These are phyloP conservation scores for Muscicapa adusta DNA, from an alignment of 2,113 vertebrate species.

Conservation along the genomic window DNA sequence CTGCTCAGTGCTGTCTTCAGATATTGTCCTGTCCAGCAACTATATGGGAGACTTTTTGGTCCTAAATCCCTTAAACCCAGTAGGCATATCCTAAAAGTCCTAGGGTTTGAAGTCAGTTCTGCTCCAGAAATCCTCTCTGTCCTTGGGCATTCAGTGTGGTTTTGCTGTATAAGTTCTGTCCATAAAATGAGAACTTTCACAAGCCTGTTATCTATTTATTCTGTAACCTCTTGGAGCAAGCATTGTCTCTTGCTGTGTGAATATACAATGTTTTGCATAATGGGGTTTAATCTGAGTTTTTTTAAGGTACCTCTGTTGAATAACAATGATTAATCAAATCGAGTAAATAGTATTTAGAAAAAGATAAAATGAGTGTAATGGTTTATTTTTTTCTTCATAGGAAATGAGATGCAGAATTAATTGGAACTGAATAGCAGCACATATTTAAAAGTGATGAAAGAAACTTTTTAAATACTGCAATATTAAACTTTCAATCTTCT, in stretches of 20 bases:
- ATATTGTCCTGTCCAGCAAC: background rate
- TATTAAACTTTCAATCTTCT: background rate
- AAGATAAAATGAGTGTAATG: background rate
- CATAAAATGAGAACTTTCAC: background rate
- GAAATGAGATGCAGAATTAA: slow-evolving; percentile 25
- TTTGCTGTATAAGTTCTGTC: background rate
- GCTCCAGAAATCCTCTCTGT: background rate
- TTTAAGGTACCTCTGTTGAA: background rate
- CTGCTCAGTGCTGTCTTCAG: background rate
- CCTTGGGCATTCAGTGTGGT: background rate
- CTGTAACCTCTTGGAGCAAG: background rate
- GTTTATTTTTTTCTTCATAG: background rate
- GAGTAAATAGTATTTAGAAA: background rate
- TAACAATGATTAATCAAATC: slow-evolving; percentile 27
- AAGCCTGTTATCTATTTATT: background rate
- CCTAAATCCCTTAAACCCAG: background rate
- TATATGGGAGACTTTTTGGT: background rate
- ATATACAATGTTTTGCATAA: background rate
- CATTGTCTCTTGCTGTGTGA: background rate
- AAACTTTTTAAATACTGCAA: background rate
- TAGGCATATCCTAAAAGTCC: background rate
- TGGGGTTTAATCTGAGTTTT: background rate
- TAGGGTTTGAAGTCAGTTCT: background rate
- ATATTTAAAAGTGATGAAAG: slow-evolving; percentile 4
- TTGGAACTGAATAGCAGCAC: background rate